phyloP scores from a whole-genome alignment of 2,888 invertebrate species.

The Ceraclea dissimilis region DNA sequence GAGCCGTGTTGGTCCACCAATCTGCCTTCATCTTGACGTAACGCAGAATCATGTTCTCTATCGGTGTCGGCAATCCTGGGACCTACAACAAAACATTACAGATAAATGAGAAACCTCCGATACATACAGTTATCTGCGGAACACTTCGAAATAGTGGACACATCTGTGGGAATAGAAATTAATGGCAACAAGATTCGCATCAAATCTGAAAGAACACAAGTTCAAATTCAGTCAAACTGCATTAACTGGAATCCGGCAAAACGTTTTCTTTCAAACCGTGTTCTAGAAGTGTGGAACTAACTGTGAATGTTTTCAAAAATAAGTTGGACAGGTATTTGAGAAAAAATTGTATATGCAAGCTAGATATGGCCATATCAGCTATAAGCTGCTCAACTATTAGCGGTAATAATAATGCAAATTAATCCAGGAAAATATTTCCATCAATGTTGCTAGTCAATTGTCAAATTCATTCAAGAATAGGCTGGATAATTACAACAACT shows the following conservation, averaged over 20 bases:
- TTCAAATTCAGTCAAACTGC: no score
- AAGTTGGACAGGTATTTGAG: no score
- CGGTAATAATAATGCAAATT: neutral
- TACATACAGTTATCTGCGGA: neutral
- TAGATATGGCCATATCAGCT: neutral
- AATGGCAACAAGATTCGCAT: no score
- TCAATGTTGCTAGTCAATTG: no score
- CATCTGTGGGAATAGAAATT: no score
- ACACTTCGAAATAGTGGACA: no score
- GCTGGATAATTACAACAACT: no score
- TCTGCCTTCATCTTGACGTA: slow-evolving; percentile 99
- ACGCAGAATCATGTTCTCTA: slow-evolving; percentile 99
- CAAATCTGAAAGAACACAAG: neutral
- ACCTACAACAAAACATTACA: slow-evolving; percentile 47
- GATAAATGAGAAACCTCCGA: neutral
- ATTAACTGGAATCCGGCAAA: neutral
- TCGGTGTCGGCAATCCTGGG: slow-evolving; percentile 96
- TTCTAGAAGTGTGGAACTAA: neutral
- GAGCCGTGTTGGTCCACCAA: slow-evolving; percentile 99
- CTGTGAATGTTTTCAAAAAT: neutral
- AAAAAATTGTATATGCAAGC: neutral
- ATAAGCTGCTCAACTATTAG: neutral
- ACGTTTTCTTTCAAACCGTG: neutral
- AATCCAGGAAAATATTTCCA: no score
- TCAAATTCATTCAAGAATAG: no score